Conservation (phyloP, 2,888 invertebrate species). For the Lottia gigantea region DNA sequence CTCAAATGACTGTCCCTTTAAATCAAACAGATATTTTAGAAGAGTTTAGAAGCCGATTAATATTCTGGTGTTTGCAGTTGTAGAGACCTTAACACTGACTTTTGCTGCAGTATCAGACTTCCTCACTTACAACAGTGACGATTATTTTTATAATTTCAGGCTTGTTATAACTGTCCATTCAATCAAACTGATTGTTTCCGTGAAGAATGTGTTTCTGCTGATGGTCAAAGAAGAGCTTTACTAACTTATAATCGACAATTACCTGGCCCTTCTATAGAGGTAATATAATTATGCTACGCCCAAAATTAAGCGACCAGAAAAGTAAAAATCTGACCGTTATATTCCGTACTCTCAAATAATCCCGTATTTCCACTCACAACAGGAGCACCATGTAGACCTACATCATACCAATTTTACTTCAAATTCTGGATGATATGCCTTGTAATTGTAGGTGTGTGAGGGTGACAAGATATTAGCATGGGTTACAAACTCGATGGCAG, state of each 20-base stretch:
- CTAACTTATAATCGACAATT: slow-evolving; percentile 86
- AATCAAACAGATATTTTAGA: too few relatives aligned
- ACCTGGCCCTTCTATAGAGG: slow-evolving; percentile 88
- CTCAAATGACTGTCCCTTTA: too few relatives aligned
- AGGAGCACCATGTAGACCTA: too few relatives aligned
- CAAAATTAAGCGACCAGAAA: too few relatives aligned
- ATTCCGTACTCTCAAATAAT: slow-evolving; percentile 1
- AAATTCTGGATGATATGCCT: neutral
- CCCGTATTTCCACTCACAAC: too few relatives aligned
- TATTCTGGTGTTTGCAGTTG: too few relatives aligned
- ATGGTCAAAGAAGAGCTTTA: slow-evolving; percentile 81
- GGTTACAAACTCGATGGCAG: slow-evolving; percentile 79
- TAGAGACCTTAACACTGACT: too few relatives aligned
- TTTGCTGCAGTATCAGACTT: too few relatives aligned
- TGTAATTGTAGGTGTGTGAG: slow-evolving; percentile 79
- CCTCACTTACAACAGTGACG: too few relatives aligned
- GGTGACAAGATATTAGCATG: slow-evolving; percentile 85
- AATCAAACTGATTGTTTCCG: slow-evolving; percentile 80
- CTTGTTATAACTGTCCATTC: slow-evolving; percentile 84
- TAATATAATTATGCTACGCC: slow-evolving; percentile 56
- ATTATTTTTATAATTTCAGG: slow-evolving; percentile 69
- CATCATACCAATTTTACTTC: neutral
- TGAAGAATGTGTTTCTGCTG: slow-evolving; percentile 84
- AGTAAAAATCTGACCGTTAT: too few relatives aligned
- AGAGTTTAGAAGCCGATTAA: too few relatives aligned